Percentiles rank a stretch among this genome's conserved stretches.
These are phyloP conservation scores for Periophthalmus magnuspinnatus DNA, from an alignment of 2,797 vertebrate species.

Conservation along the genomic window DNA sequence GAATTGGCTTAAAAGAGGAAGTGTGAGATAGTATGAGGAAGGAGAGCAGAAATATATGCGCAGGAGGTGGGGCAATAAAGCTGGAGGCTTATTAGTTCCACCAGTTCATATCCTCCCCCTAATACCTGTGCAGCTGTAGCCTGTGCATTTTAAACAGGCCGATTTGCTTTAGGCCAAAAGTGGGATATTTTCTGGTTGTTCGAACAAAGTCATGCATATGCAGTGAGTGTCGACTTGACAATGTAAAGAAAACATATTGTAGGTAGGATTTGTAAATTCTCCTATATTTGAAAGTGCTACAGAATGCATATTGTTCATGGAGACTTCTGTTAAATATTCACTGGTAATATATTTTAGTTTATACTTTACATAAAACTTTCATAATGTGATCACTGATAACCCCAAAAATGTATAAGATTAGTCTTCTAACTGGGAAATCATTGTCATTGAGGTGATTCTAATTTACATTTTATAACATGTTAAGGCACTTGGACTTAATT, in stretches of 20 bases:
- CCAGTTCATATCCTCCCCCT: slow-evolving; percentile 70
- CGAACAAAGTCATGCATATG: slow-evolving; percentile 21
- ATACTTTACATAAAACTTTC: not conserved
- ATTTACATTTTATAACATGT: not conserved
- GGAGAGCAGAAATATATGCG: slow-evolving; percentile 18
- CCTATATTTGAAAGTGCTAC: not conserved
- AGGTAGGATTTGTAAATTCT: not conserved
- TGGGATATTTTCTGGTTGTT: slow-evolving; percentile 52
- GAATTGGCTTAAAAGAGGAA: slow-evolving; percentile 46
- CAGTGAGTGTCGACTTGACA: not conserved
- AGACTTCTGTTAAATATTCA: too few relatives aligned
- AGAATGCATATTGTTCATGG: not conserved
- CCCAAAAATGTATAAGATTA: not conserved
- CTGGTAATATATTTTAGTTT: too few relatives aligned
- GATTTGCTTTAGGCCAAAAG: slow-evolving; percentile 57
- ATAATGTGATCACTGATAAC: not conserved
- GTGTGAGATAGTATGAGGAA: slow-evolving; percentile 34
- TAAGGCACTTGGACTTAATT: not conserved
- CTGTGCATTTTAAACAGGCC: slow-evolving; percentile 72
- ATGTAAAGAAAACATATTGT: not conserved
- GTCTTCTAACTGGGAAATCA: not conserved
- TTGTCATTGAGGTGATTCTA: not conserved
- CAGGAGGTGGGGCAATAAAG: slow-evolving; percentile 39
- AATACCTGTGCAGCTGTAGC: slow-evolving; percentile 65
- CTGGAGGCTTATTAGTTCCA: slow-evolving; percentile 77